These are phyloP conservation scores for Macheiramphus alcinus DNA, from an alignment of 2,113 vertebrate genomes.

Conservation along the genomic window DNA sequence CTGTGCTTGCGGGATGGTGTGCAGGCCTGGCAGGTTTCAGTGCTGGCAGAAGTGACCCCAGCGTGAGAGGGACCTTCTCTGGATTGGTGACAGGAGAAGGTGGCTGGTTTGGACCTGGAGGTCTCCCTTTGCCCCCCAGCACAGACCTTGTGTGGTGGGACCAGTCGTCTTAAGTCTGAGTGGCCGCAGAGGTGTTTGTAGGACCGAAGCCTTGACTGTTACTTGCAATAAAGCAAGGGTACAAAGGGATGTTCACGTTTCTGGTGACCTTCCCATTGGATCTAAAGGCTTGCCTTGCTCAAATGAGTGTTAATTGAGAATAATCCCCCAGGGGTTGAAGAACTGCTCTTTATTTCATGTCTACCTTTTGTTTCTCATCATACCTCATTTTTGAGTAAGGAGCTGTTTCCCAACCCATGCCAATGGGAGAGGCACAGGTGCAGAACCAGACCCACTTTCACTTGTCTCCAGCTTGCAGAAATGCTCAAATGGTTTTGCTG, in stretches of 20 bases:
- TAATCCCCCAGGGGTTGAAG: neutral
- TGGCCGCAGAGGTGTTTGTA: neutral
- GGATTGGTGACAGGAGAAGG: neutral
- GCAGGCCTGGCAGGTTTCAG: neutral
- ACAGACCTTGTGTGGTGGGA: neutral
- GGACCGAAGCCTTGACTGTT: neutral
- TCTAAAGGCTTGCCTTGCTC: neutral
- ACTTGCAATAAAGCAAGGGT: neutral
- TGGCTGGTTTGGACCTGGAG: neutral
- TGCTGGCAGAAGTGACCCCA: neutral
- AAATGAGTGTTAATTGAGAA: neutral
- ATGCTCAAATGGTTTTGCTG: neutral
- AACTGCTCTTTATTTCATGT: neutral
- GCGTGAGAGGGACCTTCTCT: neutral
- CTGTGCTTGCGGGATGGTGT: fast-evolving
- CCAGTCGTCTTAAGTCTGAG: fast-evolving
- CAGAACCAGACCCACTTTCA: neutral
- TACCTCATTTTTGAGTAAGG: neutral
- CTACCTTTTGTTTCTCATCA: neutral
- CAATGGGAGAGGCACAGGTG: fast-evolving
- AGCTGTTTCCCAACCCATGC: neutral
- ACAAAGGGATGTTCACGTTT: neutral
- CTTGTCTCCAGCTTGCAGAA: neutral
- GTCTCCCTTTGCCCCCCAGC: too few species aligned
- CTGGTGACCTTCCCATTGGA: neutral